These are phyloP conservation scores for Hippoglossus stenolepis DNA, from an alignment of 2,113 vertebrate species.

Conservation along the genomic window DNA sequence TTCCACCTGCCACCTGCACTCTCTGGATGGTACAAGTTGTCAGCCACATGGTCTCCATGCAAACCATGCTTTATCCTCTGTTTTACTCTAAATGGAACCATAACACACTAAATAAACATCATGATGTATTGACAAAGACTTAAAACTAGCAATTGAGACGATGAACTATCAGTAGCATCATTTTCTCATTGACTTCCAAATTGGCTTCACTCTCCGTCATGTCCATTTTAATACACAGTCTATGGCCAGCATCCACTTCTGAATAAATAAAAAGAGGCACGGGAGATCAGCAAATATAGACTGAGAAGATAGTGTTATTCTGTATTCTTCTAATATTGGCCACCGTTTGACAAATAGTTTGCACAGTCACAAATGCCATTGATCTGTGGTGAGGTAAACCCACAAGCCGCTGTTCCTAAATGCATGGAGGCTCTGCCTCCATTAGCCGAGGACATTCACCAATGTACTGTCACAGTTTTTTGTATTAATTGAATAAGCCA, in stretches of 20 bases:
- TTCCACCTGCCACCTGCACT: too few species aligned
- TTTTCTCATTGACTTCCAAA: too few species aligned
- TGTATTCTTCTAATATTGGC: slow-evolving; percentile 6
- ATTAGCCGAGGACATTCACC: background rate
- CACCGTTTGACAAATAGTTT: slow-evolving; percentile 38
- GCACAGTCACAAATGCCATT: slow-evolving; percentile 22
- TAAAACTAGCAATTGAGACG: too few species aligned
- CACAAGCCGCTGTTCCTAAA: slow-evolving; percentile 35
- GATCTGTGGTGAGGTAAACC: slow-evolving; percentile 54
- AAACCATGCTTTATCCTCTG: too few species aligned
- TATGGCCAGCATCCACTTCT: background rate
- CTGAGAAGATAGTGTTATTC: background rate
- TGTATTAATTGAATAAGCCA: background rate
- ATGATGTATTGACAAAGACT: too few species aligned
- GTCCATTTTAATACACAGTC: too few species aligned
- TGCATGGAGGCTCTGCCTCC: background rate
- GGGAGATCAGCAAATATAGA: background rate
- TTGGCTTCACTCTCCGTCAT: too few species aligned
- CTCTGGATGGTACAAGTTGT: too few species aligned
- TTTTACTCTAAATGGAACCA: too few species aligned
- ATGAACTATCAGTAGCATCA: too few species aligned
- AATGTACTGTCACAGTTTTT: slow-evolving; percentile 8
- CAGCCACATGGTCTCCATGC: too few species aligned
- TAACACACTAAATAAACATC: too few species aligned
- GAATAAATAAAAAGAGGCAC: background rate